Base-by-base conservation (phyloP, 1,140 invertebrate species). In the Temnothorax curvispinosus region DNA sequence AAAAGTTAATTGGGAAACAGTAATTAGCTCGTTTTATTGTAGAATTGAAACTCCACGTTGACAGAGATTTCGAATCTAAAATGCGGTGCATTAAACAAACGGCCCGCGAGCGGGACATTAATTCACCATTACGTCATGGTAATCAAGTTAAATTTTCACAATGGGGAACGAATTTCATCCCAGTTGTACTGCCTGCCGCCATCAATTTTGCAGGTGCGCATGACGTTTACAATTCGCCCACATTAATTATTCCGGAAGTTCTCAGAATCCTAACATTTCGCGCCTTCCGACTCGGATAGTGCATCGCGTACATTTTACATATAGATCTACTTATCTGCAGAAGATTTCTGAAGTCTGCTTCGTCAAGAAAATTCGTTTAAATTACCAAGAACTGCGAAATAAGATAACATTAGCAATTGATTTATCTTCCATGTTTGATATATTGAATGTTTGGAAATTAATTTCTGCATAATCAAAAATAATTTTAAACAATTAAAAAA, bases 111-210 rank as follows among this genome's bases (percentile, higher is more conserved):
- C n/a, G 80, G 75, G 54, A 80, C 86, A 90, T 90, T 90, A 90
- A 90, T 90, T 90, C 71, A 86, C 89, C 81, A 90, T 90, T 90
- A 90, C 75, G 81, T 74, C 81, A 76, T 65, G 69, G 89, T 90
- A 88, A 90, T 90, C 89, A 81, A 86, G 89, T 90, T 90, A 90
- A 90, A 90, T 90, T 91, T 90, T 87, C 86, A 89, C 91, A 92
- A 89, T 92, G 86, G 78, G 80, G 88, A 92, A 92, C 80, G 86
- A 86, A 86, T 90, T 89, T 91, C 81, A 75, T 85, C 74, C 76
- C 65, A 58, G 74, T 58, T 72, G 81, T 82, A 75, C 80, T 84
- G 75, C 67, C 85, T 76, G 85, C 77, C 65, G 71, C 71, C 88
- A 90, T 90, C 91, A 92, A 92, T 92, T 92, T 89, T 88, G 74